A percentile compares a stretch with the other conserved stretches of the same genome.
Evolutionary conservation across 2,888 invertebrate genomes (phyloP).

Genomic region (Noctua janthina): DNA sequence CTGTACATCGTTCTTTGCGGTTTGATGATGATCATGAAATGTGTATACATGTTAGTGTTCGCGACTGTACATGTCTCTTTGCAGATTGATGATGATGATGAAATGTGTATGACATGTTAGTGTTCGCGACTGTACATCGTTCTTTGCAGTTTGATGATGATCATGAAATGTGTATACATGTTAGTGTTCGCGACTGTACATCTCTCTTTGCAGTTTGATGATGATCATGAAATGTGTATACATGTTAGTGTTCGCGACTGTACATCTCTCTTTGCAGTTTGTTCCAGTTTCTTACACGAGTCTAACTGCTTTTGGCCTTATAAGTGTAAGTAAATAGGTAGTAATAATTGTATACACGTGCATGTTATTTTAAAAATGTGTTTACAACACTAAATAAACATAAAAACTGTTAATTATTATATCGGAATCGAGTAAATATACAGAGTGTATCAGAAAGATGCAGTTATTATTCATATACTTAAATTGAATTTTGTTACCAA

Average conservation of each 20-base stretch:
- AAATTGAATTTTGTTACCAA: too few species aligned
- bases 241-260: neutral
- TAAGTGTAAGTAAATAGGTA: neutral
- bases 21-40: too few species aligned
- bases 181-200: neutral
- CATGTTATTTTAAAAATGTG: neutral
- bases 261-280: neutral
- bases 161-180: neutral
- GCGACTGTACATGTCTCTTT: too few species aligned
- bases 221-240: neutral
- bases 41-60: too few species aligned
- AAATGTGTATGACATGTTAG: too few species aligned
- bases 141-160: too few species aligned
- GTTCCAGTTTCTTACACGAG: neutral
- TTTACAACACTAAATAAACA: neutral
- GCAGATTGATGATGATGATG: too few species aligned
- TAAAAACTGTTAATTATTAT: neutral
- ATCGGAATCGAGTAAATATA: neutral
- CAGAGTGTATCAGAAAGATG: neutral
- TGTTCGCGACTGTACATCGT: too few species aligned
- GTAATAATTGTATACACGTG: neutral
- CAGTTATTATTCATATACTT: neutral
- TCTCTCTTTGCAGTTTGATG: neutral
- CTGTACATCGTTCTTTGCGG: too few species aligned
- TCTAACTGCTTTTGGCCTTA: constrained; percentile 6